Base-by-base conservation (phyloP, 2,113 vertebrate species). In the Cyanistes caeruleus region DNA sequence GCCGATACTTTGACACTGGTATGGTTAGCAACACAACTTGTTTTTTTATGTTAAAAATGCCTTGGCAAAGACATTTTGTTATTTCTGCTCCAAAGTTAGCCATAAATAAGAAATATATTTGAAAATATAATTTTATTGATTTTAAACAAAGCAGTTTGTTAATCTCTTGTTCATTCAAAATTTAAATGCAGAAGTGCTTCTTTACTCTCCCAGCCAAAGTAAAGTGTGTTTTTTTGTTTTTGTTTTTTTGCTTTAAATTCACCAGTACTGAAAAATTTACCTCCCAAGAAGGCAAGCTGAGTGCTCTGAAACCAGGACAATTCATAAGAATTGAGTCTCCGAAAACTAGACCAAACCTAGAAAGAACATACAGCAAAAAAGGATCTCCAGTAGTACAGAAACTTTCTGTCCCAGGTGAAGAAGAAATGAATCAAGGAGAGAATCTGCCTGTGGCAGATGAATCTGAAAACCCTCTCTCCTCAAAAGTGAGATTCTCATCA, bases 281-380 rank as follows among this genome's bases (percentile, higher is more conserved):
- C 85, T 88, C 56, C 24, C 76, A 89, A 87, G 88, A 93, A 73
- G 56, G 86, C 88, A 97, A 97, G 28, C 73, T 83, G 7, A 14
- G 28, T 58, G 28, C 89, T 69, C 80, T 97, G 87, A 97, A 97
- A 51, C 95, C 97, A 72, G 97, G 94, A 83, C 98, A 95, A 17
- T 79, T 97, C 7, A 21, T 95, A 49, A 97, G 89, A 41, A 94
- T 89, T 33, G 95, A 86, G 67, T 97, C 96, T 48, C 84, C 89
- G 27, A 98, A 94, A 88, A 39, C 95, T n/a, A 87, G 89, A 13
- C 94, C 96, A 74, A 97, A 97, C 62, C 49, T 98, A 87, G 94
- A 96, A 91, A 82, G 68, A 74, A 92, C 67, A 48, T 81, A 56
- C 65, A 81, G 69, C 2, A 80, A 97, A 76, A 98, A 97, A 77